Evolutionary conservation across 2,888 invertebrate genomes (phyloP), one percentile per base, ranked within the genome.

Genomic region (Cyclophora albipunctata): DNA sequence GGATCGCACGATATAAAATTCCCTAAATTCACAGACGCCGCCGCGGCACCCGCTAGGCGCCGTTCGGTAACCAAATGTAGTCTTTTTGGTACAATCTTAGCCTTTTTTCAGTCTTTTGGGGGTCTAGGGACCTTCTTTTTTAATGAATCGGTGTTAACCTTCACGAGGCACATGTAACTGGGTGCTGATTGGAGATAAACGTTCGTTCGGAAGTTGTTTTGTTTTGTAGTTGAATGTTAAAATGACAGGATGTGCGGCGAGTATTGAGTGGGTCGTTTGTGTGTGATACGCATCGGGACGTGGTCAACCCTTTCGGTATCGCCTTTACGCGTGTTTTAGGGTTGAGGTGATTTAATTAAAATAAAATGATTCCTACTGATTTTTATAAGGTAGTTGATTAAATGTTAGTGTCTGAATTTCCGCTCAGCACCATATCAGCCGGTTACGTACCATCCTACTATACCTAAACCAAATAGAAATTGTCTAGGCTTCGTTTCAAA

Each of bases 81-180:
- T 78, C 82, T 80, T 85, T 84, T 85, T 84, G 72, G 59, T 56
- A 44, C 57, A 50, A 60, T 73, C 68, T 62, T 80, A 62, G 65
- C 77, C 79, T 71, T 83, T 82, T 84, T 84, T 77, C 81, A 85
- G 83, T 84, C 85, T 86, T 88, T 85, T 85, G 87, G 87, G 84
- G 87, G 86, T 86, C 86, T 69, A 72, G 75, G 69, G 71, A 72
- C 75, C 72, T 83, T 69, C 69, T 84, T 86, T 86, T 86, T 87
- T 83, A 87, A 85, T 81, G 84, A 84, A 86, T 85, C 86, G 79
- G 87, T 87, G 87, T 87, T 87, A 87, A 87, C 86, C 87, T 87
- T 85, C 84, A 71, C 80, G 70, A 81, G 78, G 82, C 76, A 84
- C 85, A 79, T 81, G 81, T 84, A 84, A 87, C 84, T 78, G 85